Conservation (phyloP, 1,140 invertebrate species). For the Watersipora subatra region DNA sequence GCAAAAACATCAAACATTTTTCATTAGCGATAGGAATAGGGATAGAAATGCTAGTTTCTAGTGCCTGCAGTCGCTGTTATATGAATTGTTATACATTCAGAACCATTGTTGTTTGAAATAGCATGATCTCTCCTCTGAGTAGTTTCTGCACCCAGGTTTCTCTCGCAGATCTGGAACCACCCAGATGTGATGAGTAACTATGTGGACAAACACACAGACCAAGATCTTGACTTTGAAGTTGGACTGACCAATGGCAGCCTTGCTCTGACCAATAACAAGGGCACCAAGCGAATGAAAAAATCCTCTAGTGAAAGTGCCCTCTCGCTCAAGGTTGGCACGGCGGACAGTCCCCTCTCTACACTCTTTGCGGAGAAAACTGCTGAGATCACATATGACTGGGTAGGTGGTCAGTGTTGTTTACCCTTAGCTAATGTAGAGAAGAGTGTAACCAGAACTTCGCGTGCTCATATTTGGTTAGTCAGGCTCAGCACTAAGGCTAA, state of each 20-base stretch:
- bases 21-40: too few species aligned
- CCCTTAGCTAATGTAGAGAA: too few species aligned
- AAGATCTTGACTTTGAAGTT: conserved; percentile 77
- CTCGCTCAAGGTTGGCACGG: background rate
- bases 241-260: conserved; percentile 47
- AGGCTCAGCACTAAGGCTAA: too few species aligned
- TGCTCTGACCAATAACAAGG: conserved; percentile 11
- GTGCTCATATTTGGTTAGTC: too few species aligned
- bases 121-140: too few species aligned
- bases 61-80: too few species aligned
- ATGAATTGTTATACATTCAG: too few species aligned
- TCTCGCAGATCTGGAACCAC: conserved; percentile 86
- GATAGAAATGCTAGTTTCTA: too few species aligned
- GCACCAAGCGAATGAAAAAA: conserved; percentile 15
- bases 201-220: conserved; percentile 62
- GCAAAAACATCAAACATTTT: too few species aligned
- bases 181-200: conserved; percentile 87
- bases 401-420: conserved; percentile 11
- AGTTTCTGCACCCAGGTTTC: too few species aligned
- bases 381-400: conserved; percentile 41
- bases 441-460: background rate
- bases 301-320: conserved; percentile 5
- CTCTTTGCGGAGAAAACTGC: conserved; percentile 15
- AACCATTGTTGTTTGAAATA: too few species aligned
- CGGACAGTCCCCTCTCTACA: background rate